phyloP scores from a whole-genome alignment of 1,140 invertebrate species.

The Neelides sp. region DNA sequence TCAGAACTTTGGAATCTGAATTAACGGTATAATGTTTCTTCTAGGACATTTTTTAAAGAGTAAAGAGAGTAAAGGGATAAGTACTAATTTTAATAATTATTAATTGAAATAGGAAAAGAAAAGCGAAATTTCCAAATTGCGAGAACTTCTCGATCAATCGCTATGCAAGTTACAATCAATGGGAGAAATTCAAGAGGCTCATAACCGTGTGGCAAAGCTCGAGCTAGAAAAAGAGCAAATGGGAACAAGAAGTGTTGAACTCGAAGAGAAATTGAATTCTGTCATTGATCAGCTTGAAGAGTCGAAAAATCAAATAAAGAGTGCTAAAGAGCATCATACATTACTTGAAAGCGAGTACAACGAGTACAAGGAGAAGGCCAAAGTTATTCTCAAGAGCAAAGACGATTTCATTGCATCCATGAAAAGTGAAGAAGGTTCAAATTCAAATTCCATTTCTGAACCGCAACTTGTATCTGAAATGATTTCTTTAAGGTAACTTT shows the following conservation, averaged over 20 bases:
- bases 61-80: too few species aligned
- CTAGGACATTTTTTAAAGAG: not conserved
- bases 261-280: slow-evolving; percentile 2
- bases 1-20: too few species aligned
- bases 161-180: slow-evolving; percentile 16
- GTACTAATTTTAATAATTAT: too few species aligned
- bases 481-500: slow-evolving; percentile 14
- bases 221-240: slow-evolving; percentile 22
- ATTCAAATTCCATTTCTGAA: too few species aligned
- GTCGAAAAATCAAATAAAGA: slow-evolving; percentile 14
- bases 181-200: slow-evolving; percentile 10
- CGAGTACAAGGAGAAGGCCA: slow-evolving; percentile 28
- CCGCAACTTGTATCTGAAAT: slow-evolving; percentile 19
- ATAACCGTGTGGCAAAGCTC: slow-evolving; percentile 20
- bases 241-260: slow-evolving; percentile 2
- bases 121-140: slow-evolving; percentile 10
- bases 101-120: slow-evolving; percentile 12
- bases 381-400: slow-evolving; percentile 25
- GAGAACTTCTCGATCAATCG: slow-evolving; percentile 14
- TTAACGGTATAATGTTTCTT: not conserved
- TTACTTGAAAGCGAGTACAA: slow-evolving; percentile 19
- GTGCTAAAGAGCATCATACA: slow-evolving; percentile 11
- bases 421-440: slow-evolving; percentile 14
- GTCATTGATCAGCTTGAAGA: not conserved
- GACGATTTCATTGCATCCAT: slow-evolving; percentile 26